Evolutionary conservation across 1,140 invertebrate genomes (phyloP).

Genomic region (Bombus confusus): DNA sequence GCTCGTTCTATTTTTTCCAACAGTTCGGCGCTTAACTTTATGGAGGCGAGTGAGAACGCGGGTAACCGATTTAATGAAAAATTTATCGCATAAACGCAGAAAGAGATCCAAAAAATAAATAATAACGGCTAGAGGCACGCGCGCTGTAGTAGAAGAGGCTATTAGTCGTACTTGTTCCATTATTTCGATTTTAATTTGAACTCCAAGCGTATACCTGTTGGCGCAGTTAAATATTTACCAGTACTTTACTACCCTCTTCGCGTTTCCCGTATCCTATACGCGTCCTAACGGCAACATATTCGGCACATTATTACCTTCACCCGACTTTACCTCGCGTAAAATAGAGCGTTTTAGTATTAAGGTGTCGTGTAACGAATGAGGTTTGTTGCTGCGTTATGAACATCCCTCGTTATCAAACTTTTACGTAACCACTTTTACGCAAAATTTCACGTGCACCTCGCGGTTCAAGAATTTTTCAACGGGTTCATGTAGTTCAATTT

Average conservation of each 20-base stretch:
- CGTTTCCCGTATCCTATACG: neutral
- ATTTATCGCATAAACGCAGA: neutral
- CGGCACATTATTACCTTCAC: neutral
- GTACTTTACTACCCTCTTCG: neutral
- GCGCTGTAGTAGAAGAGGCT: accelerated
- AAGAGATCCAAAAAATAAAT: neutral
- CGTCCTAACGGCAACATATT: neutral
- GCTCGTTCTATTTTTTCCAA: neutral
- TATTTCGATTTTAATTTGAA: neutral
- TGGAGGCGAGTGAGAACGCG: neutral
- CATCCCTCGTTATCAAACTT: neutral
- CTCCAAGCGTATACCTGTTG: neutral
- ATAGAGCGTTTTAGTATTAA: neutral
- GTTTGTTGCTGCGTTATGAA: neutral
- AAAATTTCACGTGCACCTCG: neutral
- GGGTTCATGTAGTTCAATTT: neutral
- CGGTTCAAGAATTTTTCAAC: neutral
- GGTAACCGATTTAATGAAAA: neutral
- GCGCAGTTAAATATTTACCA: constrained; percentile 13
- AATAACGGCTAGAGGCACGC: too few relatives aligned
- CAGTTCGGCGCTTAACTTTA: neutral
- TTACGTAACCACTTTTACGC: neutral
- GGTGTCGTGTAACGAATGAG: neutral
- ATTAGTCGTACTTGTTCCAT: neutral
- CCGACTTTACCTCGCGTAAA: neutral